Conservation (phyloP, 2,113 vertebrate genomes). For the Mesoclemmys tuberculata region DNA sequence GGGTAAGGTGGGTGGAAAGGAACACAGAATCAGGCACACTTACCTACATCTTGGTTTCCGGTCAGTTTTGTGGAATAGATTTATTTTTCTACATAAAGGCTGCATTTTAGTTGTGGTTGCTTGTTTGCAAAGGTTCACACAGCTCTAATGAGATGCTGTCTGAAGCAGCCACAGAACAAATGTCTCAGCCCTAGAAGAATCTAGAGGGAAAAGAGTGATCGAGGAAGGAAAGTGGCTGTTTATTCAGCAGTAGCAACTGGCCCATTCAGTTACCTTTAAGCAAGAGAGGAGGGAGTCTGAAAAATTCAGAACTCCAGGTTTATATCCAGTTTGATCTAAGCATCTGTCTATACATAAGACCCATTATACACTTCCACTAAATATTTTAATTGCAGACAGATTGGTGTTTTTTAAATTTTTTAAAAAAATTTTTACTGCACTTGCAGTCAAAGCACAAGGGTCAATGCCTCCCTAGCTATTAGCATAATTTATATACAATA, state of each 20-base stretch:
- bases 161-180: accelerated
- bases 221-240: not conserved
- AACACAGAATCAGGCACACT: not conserved
- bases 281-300: not conserved
- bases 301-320: not conserved
- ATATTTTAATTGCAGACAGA: conserved; percentile 1
- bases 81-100: not conserved
- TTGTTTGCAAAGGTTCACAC: not conserved
- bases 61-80: not conserved
- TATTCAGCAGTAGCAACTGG: not conserved
- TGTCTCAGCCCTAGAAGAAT: not conserved
- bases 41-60: not conserved
- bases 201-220: not conserved
- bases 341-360: not conserved
- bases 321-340: not conserved
- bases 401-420: not conserved
- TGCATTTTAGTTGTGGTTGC: accelerated
- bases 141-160: not conserved
- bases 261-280: not conserved
- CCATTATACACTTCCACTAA: not conserved
- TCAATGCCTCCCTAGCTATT: conserved; percentile 3
- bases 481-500: not conserved
- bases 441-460: conserved; percentile 30
- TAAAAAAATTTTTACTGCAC: not conserved
- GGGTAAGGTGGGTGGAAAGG: not conserved